Conservation (phyloP, 2,797 vertebrate genomes). For the Malurus splendens region DNA sequence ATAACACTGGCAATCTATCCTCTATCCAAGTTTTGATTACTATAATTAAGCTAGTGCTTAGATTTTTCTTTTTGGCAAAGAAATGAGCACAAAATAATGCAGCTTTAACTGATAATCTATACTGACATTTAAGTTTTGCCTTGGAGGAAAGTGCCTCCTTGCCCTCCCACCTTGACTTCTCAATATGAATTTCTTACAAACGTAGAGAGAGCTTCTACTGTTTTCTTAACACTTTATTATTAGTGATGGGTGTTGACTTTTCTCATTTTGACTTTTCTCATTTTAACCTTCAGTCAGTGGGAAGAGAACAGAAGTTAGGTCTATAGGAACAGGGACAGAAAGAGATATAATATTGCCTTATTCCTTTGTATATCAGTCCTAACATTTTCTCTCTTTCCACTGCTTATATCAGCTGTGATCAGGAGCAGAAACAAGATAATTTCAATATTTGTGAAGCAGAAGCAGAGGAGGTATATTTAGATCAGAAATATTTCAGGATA, state of each 20-base stretch:
- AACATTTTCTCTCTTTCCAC: neutral
- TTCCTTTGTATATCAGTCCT: neutral
- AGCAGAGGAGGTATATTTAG: neutral
- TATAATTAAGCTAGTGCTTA: slow-evolving; percentile 6
- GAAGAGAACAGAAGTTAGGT: neutral
- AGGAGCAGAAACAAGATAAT: neutral
- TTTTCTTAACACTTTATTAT: neutral
- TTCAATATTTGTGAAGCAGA: neutral
- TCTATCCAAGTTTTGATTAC: neutral
- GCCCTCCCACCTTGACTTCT: neutral
- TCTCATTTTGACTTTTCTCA: neutral
- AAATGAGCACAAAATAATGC: neutral
- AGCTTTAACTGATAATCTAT: slow-evolving; percentile 18
- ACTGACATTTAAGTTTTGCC: slow-evolving; percentile 35
- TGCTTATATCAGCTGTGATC: neutral
- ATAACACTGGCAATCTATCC: neutral
- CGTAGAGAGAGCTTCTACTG: neutral
- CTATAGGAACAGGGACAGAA: neutral
- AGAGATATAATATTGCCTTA: neutral
- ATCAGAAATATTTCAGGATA: neutral
- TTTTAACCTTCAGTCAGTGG: neutral
- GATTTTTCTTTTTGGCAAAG: neutral
- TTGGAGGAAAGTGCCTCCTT: neutral
- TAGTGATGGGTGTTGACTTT: neutral
- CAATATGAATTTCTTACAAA: neutral